Conservation (phyloP, 2,888 invertebrate species). For the Leptopilina syphax region DNA sequence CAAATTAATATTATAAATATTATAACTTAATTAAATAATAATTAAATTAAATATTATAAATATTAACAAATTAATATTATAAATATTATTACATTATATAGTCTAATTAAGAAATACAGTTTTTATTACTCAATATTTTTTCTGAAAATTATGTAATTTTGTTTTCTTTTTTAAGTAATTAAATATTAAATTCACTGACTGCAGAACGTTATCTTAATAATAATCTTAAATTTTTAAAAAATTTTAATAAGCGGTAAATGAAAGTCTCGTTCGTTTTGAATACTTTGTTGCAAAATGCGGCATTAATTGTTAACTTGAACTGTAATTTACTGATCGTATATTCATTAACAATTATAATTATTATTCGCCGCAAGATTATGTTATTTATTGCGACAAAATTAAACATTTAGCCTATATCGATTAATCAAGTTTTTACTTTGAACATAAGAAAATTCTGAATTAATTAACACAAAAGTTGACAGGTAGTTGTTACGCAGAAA, state of each 20-base stretch:
- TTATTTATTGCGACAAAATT: slow-evolving; percentile 29
- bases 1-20: no score
- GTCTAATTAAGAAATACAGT: no score
- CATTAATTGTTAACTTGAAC: background rate
- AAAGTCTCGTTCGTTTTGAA: background rate
- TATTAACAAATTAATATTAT: no score
- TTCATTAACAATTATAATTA: slow-evolving; percentile 20
- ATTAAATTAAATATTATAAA: no score
- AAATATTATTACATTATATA: no score
- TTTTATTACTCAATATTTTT: no score
- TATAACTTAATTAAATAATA: no score
- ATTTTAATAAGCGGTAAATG: background rate
- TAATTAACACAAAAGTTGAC: slow-evolving; percentile 36
- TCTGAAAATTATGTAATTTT: no score
- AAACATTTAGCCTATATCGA: slow-evolving; percentile 18
- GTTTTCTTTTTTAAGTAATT: no score
- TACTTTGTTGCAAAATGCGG: slow-evolving; percentile 20
- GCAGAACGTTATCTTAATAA: background rate
- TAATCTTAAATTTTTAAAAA: no score
- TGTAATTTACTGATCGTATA: slow-evolving; percentile 12
- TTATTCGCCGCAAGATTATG: background rate
- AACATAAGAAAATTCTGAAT: slow-evolving; percentile 22
- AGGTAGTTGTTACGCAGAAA: slow-evolving; percentile 32
- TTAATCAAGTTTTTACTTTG: slow-evolving; percentile 31
- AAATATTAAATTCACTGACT: no score